Percentiles rank a stretch among this genome's conserved stretches.
phyloP scores from a whole-genome alignment of 2,888 invertebrate genomes.

The Lepeophtheirus nordmannii region DNA sequence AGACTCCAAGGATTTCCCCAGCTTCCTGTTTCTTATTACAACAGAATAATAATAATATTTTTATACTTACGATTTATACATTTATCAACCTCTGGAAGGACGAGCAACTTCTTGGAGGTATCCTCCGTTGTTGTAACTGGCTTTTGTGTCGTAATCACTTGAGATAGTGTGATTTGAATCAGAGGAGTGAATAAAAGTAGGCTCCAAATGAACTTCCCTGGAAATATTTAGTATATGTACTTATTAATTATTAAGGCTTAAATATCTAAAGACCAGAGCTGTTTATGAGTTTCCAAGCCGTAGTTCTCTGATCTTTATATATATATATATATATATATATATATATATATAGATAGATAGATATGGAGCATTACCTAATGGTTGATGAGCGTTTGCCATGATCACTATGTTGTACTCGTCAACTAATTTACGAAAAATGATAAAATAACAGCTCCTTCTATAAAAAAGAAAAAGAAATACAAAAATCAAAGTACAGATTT shows the following conservation, averaged over 20 bases:
- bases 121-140: conserved; percentile 23
- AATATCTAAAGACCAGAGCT: no score
- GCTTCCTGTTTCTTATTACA: not conserved
- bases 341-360: no score
- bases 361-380: no score
- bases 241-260: not conserved
- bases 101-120: conserved; percentile 46
- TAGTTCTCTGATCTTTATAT: no score
- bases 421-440: no score
- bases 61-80: conserved; percentile 65
- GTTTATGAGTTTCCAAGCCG: no score
- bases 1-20: not conserved
- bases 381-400: no score
- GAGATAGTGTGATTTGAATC: not conserved
- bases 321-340: no score
- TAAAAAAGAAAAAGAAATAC: no score
- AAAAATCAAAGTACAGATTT: no score
- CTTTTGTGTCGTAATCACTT: conserved; percentile 4
- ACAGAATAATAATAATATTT: not conserved
- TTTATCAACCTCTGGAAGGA: conserved; percentile 71
- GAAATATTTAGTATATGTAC: not conserved
- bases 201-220: not conserved
- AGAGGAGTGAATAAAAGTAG: not conserved
- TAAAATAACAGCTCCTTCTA: no score
- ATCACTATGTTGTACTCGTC: no score